These are phyloP conservation scores for Paedocypris micromegethes DNA, from an alignment of 2,797 vertebrate genomes.

Conservation along the genomic window DNA sequence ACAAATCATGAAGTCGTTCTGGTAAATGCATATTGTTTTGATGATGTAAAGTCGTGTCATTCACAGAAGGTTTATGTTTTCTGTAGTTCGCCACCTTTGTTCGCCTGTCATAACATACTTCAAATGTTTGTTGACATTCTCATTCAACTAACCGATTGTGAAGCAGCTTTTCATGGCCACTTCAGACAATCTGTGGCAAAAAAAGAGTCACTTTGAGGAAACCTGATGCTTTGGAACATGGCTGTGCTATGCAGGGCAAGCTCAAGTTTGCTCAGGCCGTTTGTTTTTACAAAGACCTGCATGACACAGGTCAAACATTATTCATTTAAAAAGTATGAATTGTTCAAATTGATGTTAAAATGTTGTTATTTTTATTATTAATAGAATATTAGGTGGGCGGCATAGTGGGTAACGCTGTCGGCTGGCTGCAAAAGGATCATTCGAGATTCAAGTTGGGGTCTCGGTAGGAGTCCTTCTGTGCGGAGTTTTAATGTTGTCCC, in stretches of 20 bases:
- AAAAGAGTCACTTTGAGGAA: constrained; percentile 51
- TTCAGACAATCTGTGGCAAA: constrained; percentile 32
- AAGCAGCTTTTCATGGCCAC: constrained; percentile 36
- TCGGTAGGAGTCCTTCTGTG: too few species aligned
- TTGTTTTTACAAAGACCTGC: constrained; percentile 4
- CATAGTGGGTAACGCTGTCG: too few species aligned
- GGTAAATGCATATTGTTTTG: too few species aligned
- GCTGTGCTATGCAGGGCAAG: constrained; percentile 21
- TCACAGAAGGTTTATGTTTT: constrained; percentile 1
- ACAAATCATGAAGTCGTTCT: neutral
- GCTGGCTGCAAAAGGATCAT: too few species aligned
- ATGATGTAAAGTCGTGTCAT: constrained; percentile 9
- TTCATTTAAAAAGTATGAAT: too few species aligned
- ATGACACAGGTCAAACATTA: neutral
- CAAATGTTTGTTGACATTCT: constrained; percentile 33
- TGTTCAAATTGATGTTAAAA: too few species aligned
- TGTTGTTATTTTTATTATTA: too few species aligned
- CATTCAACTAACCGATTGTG: constrained; percentile 19
- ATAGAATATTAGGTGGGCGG: too few species aligned
- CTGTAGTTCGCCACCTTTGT: constrained; percentile 8
- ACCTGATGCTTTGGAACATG: constrained; percentile 47
- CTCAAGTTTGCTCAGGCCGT: too few species aligned
- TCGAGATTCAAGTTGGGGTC: too few species aligned
- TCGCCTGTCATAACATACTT: constrained; percentile 25
- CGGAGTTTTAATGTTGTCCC: too few species aligned